Base-by-base conservation (phyloP, 1,140 invertebrate species). In the Sarcophaga bullata region DNA sequence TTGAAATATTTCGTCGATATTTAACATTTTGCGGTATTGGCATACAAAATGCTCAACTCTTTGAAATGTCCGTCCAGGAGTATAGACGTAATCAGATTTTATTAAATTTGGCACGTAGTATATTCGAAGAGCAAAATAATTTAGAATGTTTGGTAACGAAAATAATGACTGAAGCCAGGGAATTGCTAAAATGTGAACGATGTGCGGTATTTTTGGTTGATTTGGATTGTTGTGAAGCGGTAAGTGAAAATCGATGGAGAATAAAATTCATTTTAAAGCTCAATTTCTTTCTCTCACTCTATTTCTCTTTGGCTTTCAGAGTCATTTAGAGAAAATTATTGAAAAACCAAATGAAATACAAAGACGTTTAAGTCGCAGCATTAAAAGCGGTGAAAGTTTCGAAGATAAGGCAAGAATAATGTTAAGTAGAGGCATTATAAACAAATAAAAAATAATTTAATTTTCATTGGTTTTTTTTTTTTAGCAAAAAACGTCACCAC, bases 21-120 rank as follows among this genome's bases (percentile, higher is more conserved):
- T 92, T 99, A 17, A 98, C 97, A 7, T 99, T 99, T 91, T 98
- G 98, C 90, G 97, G 97, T 6, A 98, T 99, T 84, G 97, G 98
- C 8, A 96, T 99, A 85, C 97, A 98, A 91, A 99, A 99, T 91
- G 98, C 98, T 72, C 97, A 98, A 91, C 92, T 98, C 4, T 98
- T 98, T 91, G 97, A 98, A 91, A 94, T 97, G 83, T 98, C 97
- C 37, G 95, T 98, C 11, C 92, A 97, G 83, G 98, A 99, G 89
- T 98, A 98, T 89, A 94, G 96, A 85, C 93, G 97, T 86, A 99
- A 98, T 92, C 97, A 99, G 92, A 95, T 97, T 81, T 92, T 98
- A 9, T 91, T 98, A 84, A 96, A 96, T 85, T 91, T 98, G 85
- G 96, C 96, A 2, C 92, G 95, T 85, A 95, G 95, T 87, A 97